A percentile compares a stretch with the other conserved stretches of the same genome.
Evolutionary conservation across 2,888 invertebrate genomes (phyloP).

Genomic region (Microplitis manilae): DNA sequence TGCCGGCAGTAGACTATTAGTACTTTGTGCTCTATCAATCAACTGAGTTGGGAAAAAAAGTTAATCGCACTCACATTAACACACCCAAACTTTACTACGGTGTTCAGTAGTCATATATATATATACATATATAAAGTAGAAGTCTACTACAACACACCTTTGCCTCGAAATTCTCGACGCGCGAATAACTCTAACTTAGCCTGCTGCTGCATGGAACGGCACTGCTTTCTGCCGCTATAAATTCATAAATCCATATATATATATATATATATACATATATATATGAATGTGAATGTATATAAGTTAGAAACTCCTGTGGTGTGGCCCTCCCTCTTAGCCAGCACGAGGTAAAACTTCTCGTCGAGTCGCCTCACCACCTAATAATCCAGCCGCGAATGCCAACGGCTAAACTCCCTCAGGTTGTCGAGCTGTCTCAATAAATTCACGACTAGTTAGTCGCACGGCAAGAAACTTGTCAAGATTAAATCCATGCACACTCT

Average conservation of each 20-base stretch:
- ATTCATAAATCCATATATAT: constrained; percentile 67
- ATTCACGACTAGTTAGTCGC: constrained; percentile 68
- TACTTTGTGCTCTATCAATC: not conserved
- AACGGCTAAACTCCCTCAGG: constrained; percentile 41
- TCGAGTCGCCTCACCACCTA: constrained; percentile 29
- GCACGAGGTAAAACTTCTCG: constrained; percentile 28
- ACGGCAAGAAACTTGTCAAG: constrained; percentile 60
- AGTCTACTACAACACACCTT: not conserved
- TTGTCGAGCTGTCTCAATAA: constrained; percentile 63
- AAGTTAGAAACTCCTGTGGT: constrained; percentile 62
- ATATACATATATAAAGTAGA: not conserved
- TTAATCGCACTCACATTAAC: constrained; percentile 29
- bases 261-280: not conserved
- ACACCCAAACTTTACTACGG: constrained; percentile 20
- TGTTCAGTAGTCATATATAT: constrained; percentile 1
- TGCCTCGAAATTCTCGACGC: constrained; percentile 27
- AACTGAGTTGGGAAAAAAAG: constrained; percentile 2
- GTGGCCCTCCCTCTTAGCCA: constrained; percentile 5
- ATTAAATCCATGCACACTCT: constrained; percentile 49
- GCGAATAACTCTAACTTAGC: constrained; percentile 35
- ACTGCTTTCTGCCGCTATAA: constrained; percentile 66
- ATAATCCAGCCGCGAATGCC: constrained; percentile 43
- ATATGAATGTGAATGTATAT: constrained; percentile 49
- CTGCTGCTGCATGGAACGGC: constrained; percentile 21
- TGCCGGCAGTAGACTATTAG: not conserved